These are phyloP conservation scores for Phocides pigmalion DNA, from an alignment of 1,140 invertebrate species.

Conservation along the genomic window DNA sequence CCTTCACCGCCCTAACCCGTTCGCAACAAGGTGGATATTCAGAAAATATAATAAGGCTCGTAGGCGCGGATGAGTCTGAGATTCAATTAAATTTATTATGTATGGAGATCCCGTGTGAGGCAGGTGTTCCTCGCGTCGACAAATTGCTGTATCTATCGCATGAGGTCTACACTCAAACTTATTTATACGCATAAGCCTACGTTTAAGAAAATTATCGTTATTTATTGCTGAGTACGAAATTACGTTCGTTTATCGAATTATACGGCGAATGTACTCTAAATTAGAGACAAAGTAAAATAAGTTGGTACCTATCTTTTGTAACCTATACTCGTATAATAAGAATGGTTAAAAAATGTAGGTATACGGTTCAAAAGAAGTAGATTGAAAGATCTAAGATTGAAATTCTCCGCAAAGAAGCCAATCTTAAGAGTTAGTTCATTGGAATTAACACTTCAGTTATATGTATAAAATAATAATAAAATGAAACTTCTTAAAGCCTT, in stretches of 20 bases:
- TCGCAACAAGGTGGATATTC: constrained; percentile 71
- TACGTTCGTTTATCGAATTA: constrained; percentile 16
- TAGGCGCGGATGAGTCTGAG: constrained; percentile 72
- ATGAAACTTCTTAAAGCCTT: no score
- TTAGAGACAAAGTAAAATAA: no score
- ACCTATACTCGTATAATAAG: no score
- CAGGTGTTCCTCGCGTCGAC: constrained; percentile 69
- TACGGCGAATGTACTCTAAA: background rate
- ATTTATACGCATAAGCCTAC: constrained; percentile 35
- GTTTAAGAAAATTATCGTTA: constrained; percentile 31
- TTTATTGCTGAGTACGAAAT: constrained; percentile 34
- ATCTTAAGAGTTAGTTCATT: no score
- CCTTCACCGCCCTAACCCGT: constrained; percentile 53
- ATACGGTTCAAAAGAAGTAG: no score
- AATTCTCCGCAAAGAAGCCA: no score
- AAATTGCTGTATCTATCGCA: constrained; percentile 65
- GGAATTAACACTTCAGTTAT: no score
- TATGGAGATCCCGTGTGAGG: constrained; percentile 75
- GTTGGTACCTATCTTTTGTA: no score
- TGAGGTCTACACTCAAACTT: constrained; percentile 32
- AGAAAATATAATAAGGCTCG: constrained; percentile 75
- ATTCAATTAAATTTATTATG: constrained; percentile 83
- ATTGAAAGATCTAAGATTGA: no score
- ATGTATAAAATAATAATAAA: no score
- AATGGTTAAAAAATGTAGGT: no score